Evolutionary conservation across 1,140 invertebrate species (phyloP), one percentile per base, ranked within the genome.

Genomic region (Dysdera silvatica): DNA sequence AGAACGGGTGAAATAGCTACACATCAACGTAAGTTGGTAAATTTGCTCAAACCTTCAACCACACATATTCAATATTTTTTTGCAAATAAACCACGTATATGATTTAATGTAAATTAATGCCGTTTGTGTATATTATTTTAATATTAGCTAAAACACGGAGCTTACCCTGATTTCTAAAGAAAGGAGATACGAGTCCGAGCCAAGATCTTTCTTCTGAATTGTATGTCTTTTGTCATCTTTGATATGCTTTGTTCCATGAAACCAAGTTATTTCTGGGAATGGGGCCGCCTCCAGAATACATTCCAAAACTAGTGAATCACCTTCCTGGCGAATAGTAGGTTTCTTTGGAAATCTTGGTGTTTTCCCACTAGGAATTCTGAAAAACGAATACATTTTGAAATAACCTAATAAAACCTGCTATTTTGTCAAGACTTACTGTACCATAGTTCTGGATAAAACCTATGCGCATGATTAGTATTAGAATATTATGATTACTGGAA

Each of bases 331-430:
- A 70, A 98, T 97, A 31, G 91, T 94, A 54, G 94, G 94, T 77
- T 96, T 96, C 82, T 95, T 95, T 43, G 94, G 93, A 77, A 98
- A 98, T 70, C 93, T 82, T 47, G 93, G 94, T 61, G 91, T 85
- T 80, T 95, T 95, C 67, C 91, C 92, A 71, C 92, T 89, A 29
- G 91, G 89, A 79, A 94, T 91, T 85, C 91, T 95, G 80, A 58
- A 67, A 68, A 72, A 57, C 33, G 37, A 24, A 26, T 56, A 43
- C 43, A 57, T 47, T 28, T 49, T 54, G 26, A 52, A 55, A 32
- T 14, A 51, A 47, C 32, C 2, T 31, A 23, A n/a, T 35, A 26
- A 43, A 26, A 31, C 12, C 35, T 49, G 47, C 47, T 49, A 49
- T 49, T 49, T 28, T 49, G 47, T 20, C 47, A 49, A 20, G 12